These are phyloP conservation scores for Mormyrus hasselquistii DNA, from an alignment of 2,797 vertebrate species.

Conservation along the genomic window DNA sequence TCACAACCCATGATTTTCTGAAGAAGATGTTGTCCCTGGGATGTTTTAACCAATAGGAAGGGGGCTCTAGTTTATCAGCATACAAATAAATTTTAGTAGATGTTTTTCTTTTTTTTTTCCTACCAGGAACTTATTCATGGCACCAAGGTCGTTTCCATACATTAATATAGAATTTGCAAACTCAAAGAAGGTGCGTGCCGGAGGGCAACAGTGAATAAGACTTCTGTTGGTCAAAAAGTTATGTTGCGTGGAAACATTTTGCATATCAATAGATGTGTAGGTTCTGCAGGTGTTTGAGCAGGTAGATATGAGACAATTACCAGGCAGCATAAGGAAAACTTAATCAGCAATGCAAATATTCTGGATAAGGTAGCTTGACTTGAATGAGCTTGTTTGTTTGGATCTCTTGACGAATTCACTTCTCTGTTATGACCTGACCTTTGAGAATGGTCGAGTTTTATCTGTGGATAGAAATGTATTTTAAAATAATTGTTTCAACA, in stretches of 20 bases:
- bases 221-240: conserved; percentile 41
- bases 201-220: conserved; percentile 36
- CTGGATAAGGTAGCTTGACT: not conserved
- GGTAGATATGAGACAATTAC: conserved; percentile 43
- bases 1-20: not conserved
- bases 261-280: conserved; percentile 50
- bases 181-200: conserved; percentile 30
- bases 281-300: conserved; percentile 50
- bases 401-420: conserved; percentile 4
- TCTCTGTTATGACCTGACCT: not conserved
- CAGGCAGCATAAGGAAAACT: conserved; percentile 20
- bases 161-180: conserved; percentile 42
- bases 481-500: conserved; percentile 22
- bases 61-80: conserved; percentile 22
- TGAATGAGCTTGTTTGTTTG: conserved; percentile 13
- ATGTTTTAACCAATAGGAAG: conserved; percentile 23
- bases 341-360: conserved; percentile 42
- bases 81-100: conserved; percentile 16
- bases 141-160: conserved; percentile 38
- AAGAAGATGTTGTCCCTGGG: conserved; percentile 4
- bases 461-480: not conserved
- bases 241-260: conserved; percentile 42
- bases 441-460: not conserved
- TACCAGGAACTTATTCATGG: conserved; percentile 35
- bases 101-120: conserved; percentile 13